These are phyloP conservation scores for Hemitrygon akajei DNA, from an alignment of 2,797 vertebrate genomes.

Conservation along the genomic window DNA sequence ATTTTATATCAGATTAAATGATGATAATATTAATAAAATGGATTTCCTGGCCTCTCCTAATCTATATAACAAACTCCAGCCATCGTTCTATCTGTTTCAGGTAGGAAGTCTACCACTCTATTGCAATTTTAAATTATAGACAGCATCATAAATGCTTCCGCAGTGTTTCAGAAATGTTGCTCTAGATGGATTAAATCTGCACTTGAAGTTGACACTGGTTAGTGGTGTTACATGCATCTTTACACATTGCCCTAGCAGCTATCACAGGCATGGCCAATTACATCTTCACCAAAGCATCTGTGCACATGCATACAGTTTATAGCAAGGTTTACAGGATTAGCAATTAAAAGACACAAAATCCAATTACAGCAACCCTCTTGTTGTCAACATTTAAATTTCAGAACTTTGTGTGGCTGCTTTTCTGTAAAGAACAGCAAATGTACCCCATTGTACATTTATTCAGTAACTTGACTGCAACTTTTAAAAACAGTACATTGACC, in stretches of 20 bases:
- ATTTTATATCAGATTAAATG: no score
- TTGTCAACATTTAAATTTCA: not conserved
- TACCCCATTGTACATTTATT: not conserved
- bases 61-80: no score
- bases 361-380: not conserved
- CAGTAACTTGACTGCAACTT: not conserved
- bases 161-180: not conserved
- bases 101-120: not conserved
- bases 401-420: not conserved
- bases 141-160: not conserved
- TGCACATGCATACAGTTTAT: not conserved
- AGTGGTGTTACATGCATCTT: not conserved
- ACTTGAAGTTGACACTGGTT: not conserved
- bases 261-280: not conserved
- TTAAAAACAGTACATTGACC: not conserved
- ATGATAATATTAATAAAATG: no score
- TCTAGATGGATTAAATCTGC: not conserved
- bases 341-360: not conserved
- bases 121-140: not conserved
- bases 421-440: not conserved
- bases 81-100: not conserved
- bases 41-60: no score
- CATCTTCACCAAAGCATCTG: not conserved
- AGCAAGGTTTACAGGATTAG: not conserved
- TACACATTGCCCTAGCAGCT: not conserved